Base-by-base conservation (phyloP, 2,113 vertebrate species). In the Sialia sialis region DNA sequence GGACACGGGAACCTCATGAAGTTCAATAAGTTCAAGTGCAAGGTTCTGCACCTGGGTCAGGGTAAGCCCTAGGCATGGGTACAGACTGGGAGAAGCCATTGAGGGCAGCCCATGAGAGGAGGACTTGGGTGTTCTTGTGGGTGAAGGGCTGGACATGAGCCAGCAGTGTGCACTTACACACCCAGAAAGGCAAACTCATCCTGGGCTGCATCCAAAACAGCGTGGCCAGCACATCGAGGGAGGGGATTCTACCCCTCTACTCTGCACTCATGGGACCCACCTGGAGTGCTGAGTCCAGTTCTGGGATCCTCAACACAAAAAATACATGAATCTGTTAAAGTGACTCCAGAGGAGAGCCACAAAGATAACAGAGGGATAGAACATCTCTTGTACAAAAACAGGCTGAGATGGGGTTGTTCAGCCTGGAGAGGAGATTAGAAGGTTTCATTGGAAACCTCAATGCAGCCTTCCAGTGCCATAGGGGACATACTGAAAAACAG, bases 141-240 rank as follows among this genome's bases (percentile, higher is more conserved):
- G 38, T 52, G 32, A 60, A 54, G 21, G 39, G n/a, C 29, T 60
- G 60, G 29, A 11, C 38, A 15, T 30, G 29, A 55, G 30, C 54
- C 54, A 32, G 52, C 54, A 55, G 19, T 44, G 44, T n/a, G 44
- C 44, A 17, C 10, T 59, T 58, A 15, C 4, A 44, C 29, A 25
- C 23, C 16, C 44, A 38, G 22, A 59, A 66, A 52, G n/a, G 19
- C 44, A 59, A 30, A 38, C 5, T 6, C n/a, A n/a, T 74, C 23
- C 29, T 59, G 54, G 20, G 20, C 60, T 82, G 29, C 11, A 34
- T 75, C 20, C 34, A 34, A 82, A 52, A n/a, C 14, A 44, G 7
- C 1, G 0, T 60, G 20, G 16, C 11, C n/a, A 46, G 25, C 38
- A 30, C 16, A 9, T 39, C 0, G 0, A 46, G 23, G 23, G 23